Conservation (phyloP, 2,888 invertebrate genomes). For the Acanthopleura granulata region DNA sequence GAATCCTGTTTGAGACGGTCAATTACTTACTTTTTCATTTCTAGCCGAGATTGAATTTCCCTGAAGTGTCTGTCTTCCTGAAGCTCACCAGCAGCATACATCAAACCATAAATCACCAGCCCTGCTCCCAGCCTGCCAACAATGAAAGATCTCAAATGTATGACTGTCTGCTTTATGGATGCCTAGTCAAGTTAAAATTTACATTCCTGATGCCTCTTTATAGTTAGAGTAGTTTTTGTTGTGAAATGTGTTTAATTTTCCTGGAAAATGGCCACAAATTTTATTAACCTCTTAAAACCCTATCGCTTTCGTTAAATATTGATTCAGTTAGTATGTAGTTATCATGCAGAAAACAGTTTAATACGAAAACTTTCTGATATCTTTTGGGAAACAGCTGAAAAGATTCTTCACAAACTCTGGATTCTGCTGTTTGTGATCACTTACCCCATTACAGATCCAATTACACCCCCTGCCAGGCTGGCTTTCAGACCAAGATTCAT, state of each 20-base stretch:
- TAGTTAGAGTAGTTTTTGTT: background rate
- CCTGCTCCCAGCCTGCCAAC: background rate
- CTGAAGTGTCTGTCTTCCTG: background rate
- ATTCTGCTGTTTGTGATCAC: background rate
- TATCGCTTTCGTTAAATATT: no score
- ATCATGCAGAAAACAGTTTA: no score
- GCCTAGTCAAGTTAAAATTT: no score
- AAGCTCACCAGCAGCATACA: background rate
- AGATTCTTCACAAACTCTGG: no score
- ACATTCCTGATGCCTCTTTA: background rate
- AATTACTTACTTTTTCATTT: background rate
- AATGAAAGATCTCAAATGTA: no score
- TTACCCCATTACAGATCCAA: conserved; percentile 7
- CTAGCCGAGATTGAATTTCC: background rate
- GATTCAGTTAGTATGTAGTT: no score
- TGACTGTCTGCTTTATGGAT: no score
- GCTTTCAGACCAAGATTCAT: conserved; percentile 14
- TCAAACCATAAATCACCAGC: background rate
- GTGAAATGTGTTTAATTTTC: conserved; percentile 1
- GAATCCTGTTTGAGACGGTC: no score
- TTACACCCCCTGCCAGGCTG: background rate
- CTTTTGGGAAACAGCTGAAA: no score
- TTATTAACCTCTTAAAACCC: no score
- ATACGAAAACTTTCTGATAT: no score
- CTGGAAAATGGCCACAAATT: no score